Evolutionary conservation across 1,140 invertebrate species (phyloP).

Genomic region (Penaeus chinensis): DNA sequence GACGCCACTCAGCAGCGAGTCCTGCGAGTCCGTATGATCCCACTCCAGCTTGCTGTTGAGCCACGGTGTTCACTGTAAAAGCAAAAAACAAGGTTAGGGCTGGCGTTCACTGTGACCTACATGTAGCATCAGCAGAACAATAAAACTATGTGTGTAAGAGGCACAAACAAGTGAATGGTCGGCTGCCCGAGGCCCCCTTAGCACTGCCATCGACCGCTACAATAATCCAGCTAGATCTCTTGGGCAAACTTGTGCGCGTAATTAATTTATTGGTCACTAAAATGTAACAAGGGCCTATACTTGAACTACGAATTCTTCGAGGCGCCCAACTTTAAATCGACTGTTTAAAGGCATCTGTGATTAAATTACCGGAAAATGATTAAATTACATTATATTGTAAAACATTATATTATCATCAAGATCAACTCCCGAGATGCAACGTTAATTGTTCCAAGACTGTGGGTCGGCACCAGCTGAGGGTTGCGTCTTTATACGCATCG

Average conservation of each 20-base stretch:
- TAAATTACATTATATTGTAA: too few relatives aligned
- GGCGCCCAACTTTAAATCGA: too few relatives aligned
- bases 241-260: conserved; percentile 43
- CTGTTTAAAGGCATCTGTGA: too few relatives aligned
- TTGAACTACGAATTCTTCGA: too few relatives aligned
- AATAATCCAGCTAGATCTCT: conserved; percentile 39
- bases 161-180: neutral
- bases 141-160: neutral
- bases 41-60: neutral
- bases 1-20: conserved; percentile 26
- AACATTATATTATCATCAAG: too few relatives aligned
- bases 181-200: conserved; percentile 17
- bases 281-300: too few relatives aligned
- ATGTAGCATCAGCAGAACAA: too few relatives aligned
- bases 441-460: too few relatives aligned
- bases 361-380: too few relatives aligned
- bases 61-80: conserved; percentile 21
- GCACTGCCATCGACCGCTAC: conserved; percentile 9
- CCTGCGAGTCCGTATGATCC: conserved; percentile 22
- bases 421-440: too few relatives aligned
- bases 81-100: neutral
- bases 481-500: neutral
- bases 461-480: neutral
- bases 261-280: conserved; percentile 38
- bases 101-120: too few relatives aligned